phyloP scores from a whole-genome alignment of 2,888 invertebrate species.

The Drosophila greeni region DNA sequence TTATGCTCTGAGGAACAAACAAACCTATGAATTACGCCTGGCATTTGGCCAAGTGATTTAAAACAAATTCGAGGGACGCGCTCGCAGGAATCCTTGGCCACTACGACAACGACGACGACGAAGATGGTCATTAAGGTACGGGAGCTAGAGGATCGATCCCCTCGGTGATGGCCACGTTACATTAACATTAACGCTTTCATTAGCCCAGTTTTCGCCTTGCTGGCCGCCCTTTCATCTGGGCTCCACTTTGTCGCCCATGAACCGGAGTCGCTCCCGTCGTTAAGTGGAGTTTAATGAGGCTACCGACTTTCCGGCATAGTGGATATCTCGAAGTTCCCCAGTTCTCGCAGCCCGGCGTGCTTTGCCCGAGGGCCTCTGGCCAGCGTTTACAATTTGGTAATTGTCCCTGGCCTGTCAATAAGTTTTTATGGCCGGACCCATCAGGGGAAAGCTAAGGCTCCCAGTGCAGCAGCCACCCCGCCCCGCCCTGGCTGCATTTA shows the following conservation, averaged over 20 bases:
- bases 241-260: conserved; percentile 59
- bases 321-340: conserved; percentile 7
- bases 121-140: conserved; percentile 6
- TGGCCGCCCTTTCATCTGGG: conserved; percentile 55
- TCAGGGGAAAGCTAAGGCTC: conserved; percentile 57
- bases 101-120: conserved; percentile 1
- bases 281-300: conserved; percentile 68
- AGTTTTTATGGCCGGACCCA: conserved; percentile 61
- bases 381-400: conserved; percentile 58
- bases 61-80: conserved; percentile 57
- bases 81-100: conserved; percentile 25
- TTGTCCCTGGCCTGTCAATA: conserved; percentile 67
- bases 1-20: conserved; percentile 12
- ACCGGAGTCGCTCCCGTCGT: conserved; percentile 61
- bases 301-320: conserved; percentile 10
- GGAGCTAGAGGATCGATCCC: conserved; percentile 26
- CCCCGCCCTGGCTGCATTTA: conserved; percentile 6
- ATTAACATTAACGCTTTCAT: conserved; percentile 73
- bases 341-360: conserved; percentile 49
- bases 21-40: conserved; percentile 59
- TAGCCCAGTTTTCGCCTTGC: conserved; percentile 64
- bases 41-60: conserved; percentile 69
- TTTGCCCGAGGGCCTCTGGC: conserved; percentile 53
- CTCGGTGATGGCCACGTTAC: conserved; percentile 27
- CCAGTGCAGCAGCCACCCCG: conserved; percentile 11